Base-by-base conservation (phyloP, 2,113 vertebrate species). In the Hirundichthys speculiger region DNA sequence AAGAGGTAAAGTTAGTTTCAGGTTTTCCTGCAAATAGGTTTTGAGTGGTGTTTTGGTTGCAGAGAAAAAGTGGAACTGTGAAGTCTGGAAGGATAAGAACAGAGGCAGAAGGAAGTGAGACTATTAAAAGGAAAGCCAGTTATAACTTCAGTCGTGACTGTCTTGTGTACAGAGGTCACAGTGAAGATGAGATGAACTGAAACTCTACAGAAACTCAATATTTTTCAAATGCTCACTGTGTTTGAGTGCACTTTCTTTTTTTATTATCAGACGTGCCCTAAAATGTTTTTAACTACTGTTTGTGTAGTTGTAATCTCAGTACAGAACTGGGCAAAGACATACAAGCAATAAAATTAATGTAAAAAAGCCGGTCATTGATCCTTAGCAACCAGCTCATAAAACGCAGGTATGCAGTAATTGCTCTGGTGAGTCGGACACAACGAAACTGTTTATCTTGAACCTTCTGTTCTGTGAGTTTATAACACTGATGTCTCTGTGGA, bases 91-190 rank as follows among this genome's bases (percentile, higher is more conserved):
- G 2, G 1, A 43, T 0, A 3, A 5, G 49, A 64, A 58, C 13
- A 21, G 55, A 12, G 13, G 5, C 2, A 45, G 6, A 19, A 13
- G 70, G 82, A 87, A 83, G 80, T 73, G 52, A 83, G n/a, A 81
- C 34, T 51, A 47, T 51, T 61, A n/a, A 0, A 49, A 54, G 40
- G 25, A 69, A 77, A 66, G n/a, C 3, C 50, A 15, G 42, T 9
- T n/a, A 56, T 54, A 45, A 24, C 30, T 56, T 18, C 7, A 42
- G 24, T 39, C 55, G 14, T 25, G 13, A 38, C 19, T 18, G 46
- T 45, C 30, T 22, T 55, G 12, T 45, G 18, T 11, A 13, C 10
- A 47, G 16, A 19, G 64, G 51, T 70, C 38, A 62, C 13, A 7
- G 13, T 13, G 3, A 27, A 22, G 15, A 34, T 2, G 47, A 57